A percentile compares a stretch with the other conserved stretches of the same genome.
Evolutionary conservation across 1,140 invertebrate genomes (phyloP).

Genomic region (Diorhabda sublineata): DNA sequence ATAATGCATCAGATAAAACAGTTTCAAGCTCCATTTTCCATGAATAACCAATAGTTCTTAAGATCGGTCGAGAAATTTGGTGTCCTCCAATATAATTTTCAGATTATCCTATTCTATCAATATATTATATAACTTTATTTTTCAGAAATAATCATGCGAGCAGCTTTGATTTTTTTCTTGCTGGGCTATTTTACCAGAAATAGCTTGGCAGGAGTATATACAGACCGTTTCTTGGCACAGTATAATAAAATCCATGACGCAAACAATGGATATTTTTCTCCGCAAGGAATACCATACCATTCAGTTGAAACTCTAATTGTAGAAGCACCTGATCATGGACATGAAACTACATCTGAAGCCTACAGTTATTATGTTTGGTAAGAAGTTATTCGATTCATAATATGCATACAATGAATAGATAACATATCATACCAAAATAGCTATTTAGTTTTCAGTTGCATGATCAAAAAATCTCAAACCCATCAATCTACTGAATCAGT

Average conservation of each 20-base stretch:
- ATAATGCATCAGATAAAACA: too few relatives aligned
- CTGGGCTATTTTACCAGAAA: slow-evolving; percentile 18
- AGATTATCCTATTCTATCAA: too few relatives aligned
- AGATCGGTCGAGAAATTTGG: too few relatives aligned
- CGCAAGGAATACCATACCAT: slow-evolving; percentile 27
- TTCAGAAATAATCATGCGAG: slow-evolving; percentile 8
- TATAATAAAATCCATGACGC: slow-evolving; percentile 28
- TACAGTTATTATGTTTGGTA: slow-evolving; percentile 22
- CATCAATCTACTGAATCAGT: too few relatives aligned
- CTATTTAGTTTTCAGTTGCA: too few relatives aligned
- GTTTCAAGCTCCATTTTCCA: too few relatives aligned
- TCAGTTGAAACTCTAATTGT: slow-evolving; percentile 28
- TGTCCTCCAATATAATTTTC: too few relatives aligned
- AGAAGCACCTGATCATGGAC: slow-evolving; percentile 27
- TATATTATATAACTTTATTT: too few relatives aligned
- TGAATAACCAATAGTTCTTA: too few relatives aligned
- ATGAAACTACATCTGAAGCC: slow-evolving; percentile 30
- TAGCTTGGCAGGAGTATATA: slow-evolving; percentile 24
- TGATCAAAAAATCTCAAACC: too few relatives aligned
- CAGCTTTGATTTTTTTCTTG: slow-evolving; percentile 12
- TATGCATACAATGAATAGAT: too few relatives aligned
- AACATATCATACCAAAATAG: too few relatives aligned
- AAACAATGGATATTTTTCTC: slow-evolving; percentile 26
- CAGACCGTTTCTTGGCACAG: slow-evolving; percentile 23
- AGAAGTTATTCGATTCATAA: neutral